Evolutionary conservation across 1,140 invertebrate species (phyloP).

Genomic region (Leptopilina clavipes): DNA sequence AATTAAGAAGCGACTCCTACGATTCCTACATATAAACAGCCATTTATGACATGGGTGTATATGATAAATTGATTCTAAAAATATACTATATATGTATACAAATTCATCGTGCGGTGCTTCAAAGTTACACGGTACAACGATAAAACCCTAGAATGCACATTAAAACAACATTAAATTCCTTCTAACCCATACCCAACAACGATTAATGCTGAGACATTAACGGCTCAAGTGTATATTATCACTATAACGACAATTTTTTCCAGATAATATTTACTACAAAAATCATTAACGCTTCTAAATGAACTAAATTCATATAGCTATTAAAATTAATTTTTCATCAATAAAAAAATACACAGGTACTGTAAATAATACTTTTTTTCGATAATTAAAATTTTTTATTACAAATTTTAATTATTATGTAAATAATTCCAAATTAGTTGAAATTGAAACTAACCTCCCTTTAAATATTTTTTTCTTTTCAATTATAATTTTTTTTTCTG

Average conservation of each 20-base stretch:
- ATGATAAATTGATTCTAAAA: slow-evolving; percentile 55
- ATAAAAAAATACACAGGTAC: too few relatives aligned
- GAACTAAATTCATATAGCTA: neutral
- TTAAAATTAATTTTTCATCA: too few relatives aligned
- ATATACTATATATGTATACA: slow-evolving; percentile 57
- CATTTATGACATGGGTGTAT: slow-evolving; percentile 52
- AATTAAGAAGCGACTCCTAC: slow-evolving; percentile 56
- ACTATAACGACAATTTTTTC: too few relatives aligned
- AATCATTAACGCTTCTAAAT: neutral
- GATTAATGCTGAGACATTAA: slow-evolving; percentile 43
- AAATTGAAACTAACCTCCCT: too few relatives aligned
- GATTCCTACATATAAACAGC: slow-evolving; percentile 36
- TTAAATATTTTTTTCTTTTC: too few relatives aligned
- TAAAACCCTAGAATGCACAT: slow-evolving; percentile 46
- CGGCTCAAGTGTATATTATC: neutral
- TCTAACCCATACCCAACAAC: slow-evolving; percentile 33
- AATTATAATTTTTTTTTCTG: too few relatives aligned
- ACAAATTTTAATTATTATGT: too few relatives aligned
- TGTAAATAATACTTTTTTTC: too few relatives aligned
- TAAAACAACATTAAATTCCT: slow-evolving; percentile 51
- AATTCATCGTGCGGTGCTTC: slow-evolving; percentile 40
- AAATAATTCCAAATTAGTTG: too few relatives aligned
- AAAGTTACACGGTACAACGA: slow-evolving; percentile 46
- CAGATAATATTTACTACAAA: too few relatives aligned
- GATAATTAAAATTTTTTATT: too few relatives aligned